Conservation (phyloP, 1,140 invertebrate genomes). For the Papilio helenus region DNA sequence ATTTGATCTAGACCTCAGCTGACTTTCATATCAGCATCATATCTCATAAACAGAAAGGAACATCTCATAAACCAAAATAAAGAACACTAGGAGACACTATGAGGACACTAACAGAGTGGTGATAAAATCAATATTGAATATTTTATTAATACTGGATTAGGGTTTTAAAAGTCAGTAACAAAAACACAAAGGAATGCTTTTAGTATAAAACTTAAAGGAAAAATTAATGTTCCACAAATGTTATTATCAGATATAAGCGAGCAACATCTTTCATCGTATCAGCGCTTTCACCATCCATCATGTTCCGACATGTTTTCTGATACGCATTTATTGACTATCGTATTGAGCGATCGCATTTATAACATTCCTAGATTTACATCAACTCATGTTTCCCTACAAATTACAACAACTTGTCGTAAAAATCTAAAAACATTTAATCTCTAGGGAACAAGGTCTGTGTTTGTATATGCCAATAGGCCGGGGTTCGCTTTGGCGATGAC, state of each 20-base stretch:
- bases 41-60: slow-evolving; percentile 37
- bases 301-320: slow-evolving; percentile 76
- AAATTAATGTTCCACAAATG: slow-evolving; percentile 42
- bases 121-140: too few species aligned
- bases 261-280: slow-evolving; percentile 75
- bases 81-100: neutral
- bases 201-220: slow-evolving; percentile 32
- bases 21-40: slow-evolving; percentile 7
- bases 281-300: slow-evolving; percentile 77
- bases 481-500: slow-evolving; percentile 73
- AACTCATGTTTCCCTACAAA: slow-evolving; percentile 33
- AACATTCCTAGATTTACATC: slow-evolving; percentile 66
- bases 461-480: slow-evolving; percentile 68
- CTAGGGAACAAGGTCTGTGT: slow-evolving; percentile 59
- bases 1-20: slow-evolving; percentile 43
- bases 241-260: slow-evolving; percentile 62
- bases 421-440: slow-evolving; percentile 64
- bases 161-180: slow-evolving; percentile 19
- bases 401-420: slow-evolving; percentile 58
- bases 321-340: slow-evolving; percentile 76
- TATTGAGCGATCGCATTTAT: slow-evolving; percentile 72
- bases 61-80: neutral
- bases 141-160: too few species aligned
- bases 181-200: neutral
- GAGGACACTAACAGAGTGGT: too few species aligned